Conservation (phyloP, 2,888 invertebrate species). For the Napeogenes inachia region DNA sequence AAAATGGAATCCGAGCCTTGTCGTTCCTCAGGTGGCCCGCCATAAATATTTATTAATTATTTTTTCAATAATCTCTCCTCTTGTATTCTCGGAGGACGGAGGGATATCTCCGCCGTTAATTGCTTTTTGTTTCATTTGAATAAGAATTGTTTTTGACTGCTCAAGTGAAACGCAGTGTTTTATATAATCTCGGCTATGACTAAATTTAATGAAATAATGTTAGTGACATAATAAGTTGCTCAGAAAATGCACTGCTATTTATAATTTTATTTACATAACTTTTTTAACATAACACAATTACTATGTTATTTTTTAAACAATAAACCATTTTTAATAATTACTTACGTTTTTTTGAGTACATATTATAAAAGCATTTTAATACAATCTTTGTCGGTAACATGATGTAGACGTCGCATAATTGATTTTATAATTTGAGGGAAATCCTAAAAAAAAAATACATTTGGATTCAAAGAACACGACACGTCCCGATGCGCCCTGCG, state of each 20-base stretch:
- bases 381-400: slow-evolving; percentile 27
- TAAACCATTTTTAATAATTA: no score
- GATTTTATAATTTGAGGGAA: slow-evolving; percentile 63
- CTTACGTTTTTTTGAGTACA: not conserved
- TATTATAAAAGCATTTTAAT: slow-evolving; percentile 21
- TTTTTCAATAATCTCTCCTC: slow-evolving; percentile 77
- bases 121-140: slow-evolving; percentile 78
- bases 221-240: slow-evolving; percentile 13
- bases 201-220: slow-evolving; percentile 31
- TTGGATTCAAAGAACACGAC: slow-evolving; percentile 54
- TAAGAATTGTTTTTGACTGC: slow-evolving; percentile 77
- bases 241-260: not conserved
- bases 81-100: slow-evolving; percentile 68
- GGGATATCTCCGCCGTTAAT: slow-evolving; percentile 75
- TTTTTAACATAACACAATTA: not conserved
- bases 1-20: slow-evolving; percentile 61
- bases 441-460: slow-evolving; percentile 50
- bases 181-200: slow-evolving; percentile 69
- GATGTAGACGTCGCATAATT: slow-evolving; percentile 52
- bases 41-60: slow-evolving; percentile 79
- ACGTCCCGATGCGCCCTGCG: slow-evolving; percentile 38
- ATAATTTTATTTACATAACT: not conserved
- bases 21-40: slow-evolving; percentile 72
- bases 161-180: slow-evolving; percentile 65
- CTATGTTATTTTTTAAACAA: not conserved